These are phyloP conservation scores for Notospermus geniculatus DNA, from an alignment of 1,140 invertebrate species.

Conservation along the genomic window DNA sequence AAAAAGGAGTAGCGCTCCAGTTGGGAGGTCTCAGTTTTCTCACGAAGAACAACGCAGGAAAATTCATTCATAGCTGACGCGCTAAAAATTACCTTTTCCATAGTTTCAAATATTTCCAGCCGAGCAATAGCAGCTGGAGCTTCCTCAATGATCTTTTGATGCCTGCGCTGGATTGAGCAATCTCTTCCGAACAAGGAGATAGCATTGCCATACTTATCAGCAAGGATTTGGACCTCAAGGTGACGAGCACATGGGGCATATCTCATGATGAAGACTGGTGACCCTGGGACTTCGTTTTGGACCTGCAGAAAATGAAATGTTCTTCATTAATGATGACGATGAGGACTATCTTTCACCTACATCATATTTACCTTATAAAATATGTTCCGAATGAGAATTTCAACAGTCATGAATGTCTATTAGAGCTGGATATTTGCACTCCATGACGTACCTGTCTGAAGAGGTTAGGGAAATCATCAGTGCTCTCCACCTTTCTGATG, in stretches of 20 bases:
- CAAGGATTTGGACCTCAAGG: slow-evolving; percentile 95
- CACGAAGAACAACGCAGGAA: too few relatives aligned
- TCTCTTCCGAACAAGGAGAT: slow-evolving; percentile 98
- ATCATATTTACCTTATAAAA: too few relatives aligned
- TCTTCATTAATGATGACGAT: too few relatives aligned
- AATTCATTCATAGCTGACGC: too few relatives aligned
- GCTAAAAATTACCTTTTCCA: slow-evolving; percentile 97
- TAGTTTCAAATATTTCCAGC: slow-evolving; percentile 87
- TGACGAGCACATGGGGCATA: slow-evolving; percentile 93
- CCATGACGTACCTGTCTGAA: slow-evolving; percentile 82
- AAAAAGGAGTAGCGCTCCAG: too few relatives aligned
- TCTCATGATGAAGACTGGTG: slow-evolving; percentile 98
- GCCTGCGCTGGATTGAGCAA: slow-evolving; percentile 94
- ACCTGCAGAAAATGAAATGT: too few relatives aligned
- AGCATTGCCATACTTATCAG: slow-evolving; percentile 97
- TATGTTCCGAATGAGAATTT: too few relatives aligned
- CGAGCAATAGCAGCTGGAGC: slow-evolving; percentile 93
- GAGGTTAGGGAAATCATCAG: slow-evolving; percentile 86
- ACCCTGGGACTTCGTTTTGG: slow-evolving; percentile 96
- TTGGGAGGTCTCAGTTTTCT: too few relatives aligned
- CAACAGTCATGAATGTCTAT: too few relatives aligned
- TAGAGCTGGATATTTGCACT: too few relatives aligned
- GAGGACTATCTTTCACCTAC: too few relatives aligned
- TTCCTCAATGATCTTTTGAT: slow-evolving; percentile 99
- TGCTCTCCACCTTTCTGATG: slow-evolving; percentile 89